phyloP scores from a whole-genome alignment of 2,888 invertebrate species.

The Drosophila imparisetae region DNA sequence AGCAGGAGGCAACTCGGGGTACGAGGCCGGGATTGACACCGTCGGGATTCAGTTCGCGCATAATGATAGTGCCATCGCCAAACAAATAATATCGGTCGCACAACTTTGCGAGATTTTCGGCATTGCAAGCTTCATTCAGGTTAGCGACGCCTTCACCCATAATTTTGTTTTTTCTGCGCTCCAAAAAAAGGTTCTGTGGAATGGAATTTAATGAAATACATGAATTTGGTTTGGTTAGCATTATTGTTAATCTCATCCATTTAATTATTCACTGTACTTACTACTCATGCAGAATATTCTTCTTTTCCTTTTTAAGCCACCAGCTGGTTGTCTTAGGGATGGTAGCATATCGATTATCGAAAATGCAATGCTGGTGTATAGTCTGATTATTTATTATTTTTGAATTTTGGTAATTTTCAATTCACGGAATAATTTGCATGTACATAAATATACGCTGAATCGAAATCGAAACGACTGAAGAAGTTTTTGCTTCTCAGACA shows the following conservation, averaged over 20 bases:
- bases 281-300: background rate
- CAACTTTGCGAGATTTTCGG: conserved; percentile 20
- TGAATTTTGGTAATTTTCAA: no score
- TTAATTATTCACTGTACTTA: background rate
- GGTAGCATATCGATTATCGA: background rate
- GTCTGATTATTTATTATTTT: no score
- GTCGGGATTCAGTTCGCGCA: conserved; percentile 59
- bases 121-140: background rate
- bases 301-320: background rate
- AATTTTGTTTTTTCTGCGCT: conserved; percentile 73
- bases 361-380: background rate
- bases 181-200: background rate
- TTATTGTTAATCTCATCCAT: conserved; percentile 65
- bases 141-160: conserved; percentile 66
- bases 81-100: conserved; percentile 59
- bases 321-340: background rate
- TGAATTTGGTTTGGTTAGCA: conserved; percentile 55
- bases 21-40: conserved; percentile 52
- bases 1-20: conserved; percentile 59
- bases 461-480: conserved; percentile 38
- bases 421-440: no score
- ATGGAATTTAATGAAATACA: background rate
- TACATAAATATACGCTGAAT: background rate
- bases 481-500: background rate
- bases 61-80: conserved; percentile 72